Evolutionary conservation across 1,140 invertebrate species (phyloP).

Genomic region (Drosophila rufa): DNA sequence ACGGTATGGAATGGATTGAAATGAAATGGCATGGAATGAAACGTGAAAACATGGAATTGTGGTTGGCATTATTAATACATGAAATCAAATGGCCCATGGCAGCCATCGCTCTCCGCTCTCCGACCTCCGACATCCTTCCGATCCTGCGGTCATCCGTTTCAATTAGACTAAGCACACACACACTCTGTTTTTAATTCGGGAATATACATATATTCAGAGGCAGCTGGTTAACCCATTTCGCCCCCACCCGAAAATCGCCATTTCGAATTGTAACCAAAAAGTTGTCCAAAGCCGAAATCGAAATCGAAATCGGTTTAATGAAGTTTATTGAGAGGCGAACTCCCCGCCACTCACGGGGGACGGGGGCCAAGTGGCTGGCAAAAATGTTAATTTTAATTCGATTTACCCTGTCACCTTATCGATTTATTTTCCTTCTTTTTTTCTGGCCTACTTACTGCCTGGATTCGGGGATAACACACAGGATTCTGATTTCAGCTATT

Average conservation of each 20-base stretch:
- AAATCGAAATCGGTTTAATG: constrained; percentile 39
- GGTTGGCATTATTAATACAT: constrained; percentile 61
- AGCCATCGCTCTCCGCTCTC: neutral
- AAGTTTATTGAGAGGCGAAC: constrained; percentile 46
- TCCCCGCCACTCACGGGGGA: neutral
- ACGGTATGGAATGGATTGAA: constrained; percentile 51
- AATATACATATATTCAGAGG: constrained; percentile 21
- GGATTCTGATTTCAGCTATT: neutral
- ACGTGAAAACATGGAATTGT: constrained; percentile 59
- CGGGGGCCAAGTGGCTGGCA: neutral
- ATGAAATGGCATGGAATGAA: constrained; percentile 61
- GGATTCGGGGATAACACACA: constrained; percentile 7
- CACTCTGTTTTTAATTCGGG: constrained; percentile 3
- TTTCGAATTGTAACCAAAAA: constrained; percentile 37
- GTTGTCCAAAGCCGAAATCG: constrained; percentile 9
- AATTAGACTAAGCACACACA: constrained; percentile 56
- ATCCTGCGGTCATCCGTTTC: constrained; percentile 54
- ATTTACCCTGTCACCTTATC: constrained; percentile 30
- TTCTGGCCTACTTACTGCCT: constrained; percentile 11
- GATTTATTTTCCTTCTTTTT: constrained; percentile 5
- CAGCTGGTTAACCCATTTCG: constrained; percentile 40
- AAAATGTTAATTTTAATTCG: constrained; percentile 54
- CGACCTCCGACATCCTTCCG: neutral
- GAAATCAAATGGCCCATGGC: constrained; percentile 39
- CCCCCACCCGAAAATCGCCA: constrained; percentile 3